Base-by-base conservation (phyloP, 1,140 invertebrate species). In the Himalopsyche phryganea region DNA sequence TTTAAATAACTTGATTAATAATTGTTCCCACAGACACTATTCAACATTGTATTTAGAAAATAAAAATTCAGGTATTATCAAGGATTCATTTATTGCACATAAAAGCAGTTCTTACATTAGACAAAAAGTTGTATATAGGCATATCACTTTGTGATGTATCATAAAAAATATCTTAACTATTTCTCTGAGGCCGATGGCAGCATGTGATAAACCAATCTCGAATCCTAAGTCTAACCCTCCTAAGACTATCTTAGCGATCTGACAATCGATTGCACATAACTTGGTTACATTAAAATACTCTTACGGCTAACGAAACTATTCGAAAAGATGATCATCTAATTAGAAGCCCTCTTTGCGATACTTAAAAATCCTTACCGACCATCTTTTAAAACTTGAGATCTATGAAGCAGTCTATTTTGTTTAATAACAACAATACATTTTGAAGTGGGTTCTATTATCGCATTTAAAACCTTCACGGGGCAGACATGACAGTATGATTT, bases 91-190 rank as follows among this genome's bases (percentile, higher is more conserved):
- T 63, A 63, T 63, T 63, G 61, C 61, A 63, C 61, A 63, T 63
- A 63, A 63, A 63, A 63, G 61, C 61, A 63, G 61, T 63, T 63
- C 61, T 63, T 63, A 63, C 61, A 56, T 59, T 63, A 63, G 61
- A 63, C 61, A 63, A 59, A 63, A 63, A 59, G 47, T 50, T 63
- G 56, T 63, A 63, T 63, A 63, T 58, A 57, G 55, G 56, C 56
- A 63, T 63, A 63, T 63, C 61, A 63, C 61, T 63, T 63, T 54
- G 61, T 63, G 61, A 63, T 63, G 53, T 54, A 63, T 63, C 61
- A 63, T 63, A 63, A 63, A 63, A 63, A 63, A 59, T 59, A 59
- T 60, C 57, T 63, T 59, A 51, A 54, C 38, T 56, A 58, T 46
- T 49, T 60, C 51, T 53, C 57, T 48, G 46, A 52, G 61, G 57